These are phyloP conservation scores for Hepsetus odoe DNA, from an alignment of 2,113 vertebrate genomes.

Conservation along the genomic window DNA sequence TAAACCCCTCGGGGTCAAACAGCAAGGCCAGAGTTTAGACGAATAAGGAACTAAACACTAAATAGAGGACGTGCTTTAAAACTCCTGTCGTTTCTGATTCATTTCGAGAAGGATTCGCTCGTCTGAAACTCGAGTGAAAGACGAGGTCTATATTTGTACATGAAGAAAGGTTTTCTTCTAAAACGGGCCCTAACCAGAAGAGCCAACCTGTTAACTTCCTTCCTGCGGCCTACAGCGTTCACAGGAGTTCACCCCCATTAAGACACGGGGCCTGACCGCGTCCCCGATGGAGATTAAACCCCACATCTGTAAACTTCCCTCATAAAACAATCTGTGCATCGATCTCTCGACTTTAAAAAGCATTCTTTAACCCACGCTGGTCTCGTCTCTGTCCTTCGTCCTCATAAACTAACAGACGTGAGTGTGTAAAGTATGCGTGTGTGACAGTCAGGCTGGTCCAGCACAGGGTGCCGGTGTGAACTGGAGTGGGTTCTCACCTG, in stretches of 20 bases:
- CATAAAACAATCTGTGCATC: no score
- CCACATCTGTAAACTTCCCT: no score
- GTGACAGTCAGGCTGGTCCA: background rate
- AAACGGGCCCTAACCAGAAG: conserved; percentile 42
- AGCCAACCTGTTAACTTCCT: conserved; percentile 56
- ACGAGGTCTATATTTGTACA: background rate
- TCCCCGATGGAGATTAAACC: no score
- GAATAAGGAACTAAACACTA: no score
- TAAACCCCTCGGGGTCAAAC: no score
- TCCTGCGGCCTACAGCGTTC: conserved; percentile 45
- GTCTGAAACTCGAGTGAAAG: background rate
- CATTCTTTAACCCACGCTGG: no score
- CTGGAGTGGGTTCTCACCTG: conserved; percentile 80
- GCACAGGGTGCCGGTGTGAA: background rate
- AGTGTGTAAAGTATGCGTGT: no score
- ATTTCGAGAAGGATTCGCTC: conserved; percentile 2
- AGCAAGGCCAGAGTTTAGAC: no score
- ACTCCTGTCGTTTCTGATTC: background rate
- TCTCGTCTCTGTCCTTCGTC: no score
- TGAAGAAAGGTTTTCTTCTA: background rate
- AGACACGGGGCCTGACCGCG: background rate
- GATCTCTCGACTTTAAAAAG: no score
- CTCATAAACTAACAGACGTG: no score
- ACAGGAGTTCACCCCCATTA: background rate
- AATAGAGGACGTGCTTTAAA: background rate